phyloP scores from a whole-genome alignment of 2,797 vertebrate genomes.

The Antennarius maculatus region DNA sequence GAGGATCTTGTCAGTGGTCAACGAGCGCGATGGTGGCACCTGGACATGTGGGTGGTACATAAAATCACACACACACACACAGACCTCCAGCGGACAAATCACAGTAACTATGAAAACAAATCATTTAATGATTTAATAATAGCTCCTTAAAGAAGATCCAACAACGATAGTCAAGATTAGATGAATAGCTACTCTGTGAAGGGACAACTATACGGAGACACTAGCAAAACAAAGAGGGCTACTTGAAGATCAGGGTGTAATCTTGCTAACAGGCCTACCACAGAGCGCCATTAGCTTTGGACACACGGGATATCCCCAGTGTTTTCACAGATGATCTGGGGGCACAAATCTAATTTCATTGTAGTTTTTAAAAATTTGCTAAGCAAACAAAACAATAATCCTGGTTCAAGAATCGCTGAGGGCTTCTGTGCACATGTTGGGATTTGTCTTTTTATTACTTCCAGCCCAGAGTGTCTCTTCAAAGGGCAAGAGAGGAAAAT shows the following conservation, averaged over 20 bases:
- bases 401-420: conserved; percentile 51
- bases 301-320: conserved; percentile 71
- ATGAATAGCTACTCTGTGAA: conserved; percentile 24
- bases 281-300: conserved; percentile 76
- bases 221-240: not conserved
- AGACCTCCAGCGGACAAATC: conserved; percentile 43
- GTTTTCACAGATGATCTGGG: conserved; percentile 80
- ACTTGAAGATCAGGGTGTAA: conserved; percentile 15
- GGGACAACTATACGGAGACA: conserved; percentile 13
- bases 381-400: conserved; percentile 85
- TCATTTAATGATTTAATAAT: conserved; percentile 36
- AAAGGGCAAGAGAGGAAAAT: conserved; percentile 62
- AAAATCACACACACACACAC: conserved; percentile 38
- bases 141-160: conserved; percentile 15
- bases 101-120: conserved; percentile 29
- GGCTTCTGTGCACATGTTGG: conserved; percentile 63
- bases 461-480: conserved; percentile 66
- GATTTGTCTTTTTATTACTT: conserved; percentile 74
- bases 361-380: conserved; percentile 90
- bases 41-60: conserved; percentile 76
- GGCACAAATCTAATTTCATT: conserved; percentile 91
- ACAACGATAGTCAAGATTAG: not conserved
- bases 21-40: conserved; percentile 68
- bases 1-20: conserved; percentile 75
- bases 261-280: conserved; percentile 80